These are phyloP conservation scores for Rugalucina vietnamica DNA, from an alignment of 2,888 invertebrate genomes.

Conservation along the genomic window DNA sequence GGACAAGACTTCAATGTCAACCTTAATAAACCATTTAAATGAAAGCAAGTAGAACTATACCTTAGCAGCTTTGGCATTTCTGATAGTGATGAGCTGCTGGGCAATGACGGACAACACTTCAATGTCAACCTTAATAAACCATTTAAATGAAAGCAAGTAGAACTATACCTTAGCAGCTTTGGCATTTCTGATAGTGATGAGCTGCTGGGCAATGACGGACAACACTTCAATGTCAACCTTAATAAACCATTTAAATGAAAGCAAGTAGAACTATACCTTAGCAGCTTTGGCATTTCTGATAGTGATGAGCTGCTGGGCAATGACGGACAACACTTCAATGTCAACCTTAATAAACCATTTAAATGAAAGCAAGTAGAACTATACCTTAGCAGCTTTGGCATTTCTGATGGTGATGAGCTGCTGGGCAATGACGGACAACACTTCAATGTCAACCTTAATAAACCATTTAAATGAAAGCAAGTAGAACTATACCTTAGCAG, in stretches of 20 bases:
- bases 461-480: slow-evolving; percentile 90
- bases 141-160: slow-evolving; percentile 87
- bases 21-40: slow-evolving; percentile 87
- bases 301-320: slow-evolving; percentile 94
- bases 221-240: slow-evolving; percentile 95
- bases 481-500: slow-evolving; percentile 85
- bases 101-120: slow-evolving; percentile 96
- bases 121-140: slow-evolving; percentile 95
- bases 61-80: slow-evolving; percentile 91
- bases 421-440: slow-evolving; percentile 94
- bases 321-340: slow-evolving; percentile 94
- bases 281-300: slow-evolving; percentile 93
- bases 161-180: slow-evolving; percentile 89
- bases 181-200: slow-evolving; percentile 94
- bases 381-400: slow-evolving; percentile 90
- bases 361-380: neutral
- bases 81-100: slow-evolving; percentile 94
- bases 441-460: slow-evolving; percentile 95
- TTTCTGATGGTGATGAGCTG: slow-evolving; percentile 94
- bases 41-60: slow-evolving; percentile 75
- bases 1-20: slow-evolving; percentile 94
- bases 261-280: slow-evolving; percentile 82
- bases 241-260: slow-evolving; percentile 84
- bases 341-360: slow-evolving; percentile 89
- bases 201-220: slow-evolving; percentile 94